phyloP scores from a whole-genome alignment of 2,888 invertebrate genomes.

The Chymomyza amoena region DNA sequence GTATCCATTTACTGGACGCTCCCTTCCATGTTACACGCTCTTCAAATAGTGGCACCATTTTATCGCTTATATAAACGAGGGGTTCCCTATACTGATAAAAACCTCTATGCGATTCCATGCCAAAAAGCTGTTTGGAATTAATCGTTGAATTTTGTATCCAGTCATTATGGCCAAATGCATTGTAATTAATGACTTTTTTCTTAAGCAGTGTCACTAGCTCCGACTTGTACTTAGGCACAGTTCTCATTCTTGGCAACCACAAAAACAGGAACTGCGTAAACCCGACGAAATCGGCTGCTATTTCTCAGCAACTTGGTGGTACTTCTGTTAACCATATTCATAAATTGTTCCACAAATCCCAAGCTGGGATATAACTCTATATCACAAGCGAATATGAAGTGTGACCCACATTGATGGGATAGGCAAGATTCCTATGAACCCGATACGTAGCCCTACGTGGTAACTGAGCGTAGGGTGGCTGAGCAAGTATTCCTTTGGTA shows the following conservation, averaged over 20 bases:
- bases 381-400: constrained; percentile 90
- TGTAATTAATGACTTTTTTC: constrained; percentile 48
- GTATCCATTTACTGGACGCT: constrained; percentile 80
- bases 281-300: constrained; percentile 28
- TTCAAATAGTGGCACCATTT: constrained; percentile 91
- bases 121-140: constrained; percentile 79
- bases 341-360: constrained; percentile 86
- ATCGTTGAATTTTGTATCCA: constrained; percentile 45
- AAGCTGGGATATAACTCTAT: constrained; percentile 93
- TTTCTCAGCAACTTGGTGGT: constrained; percentile 79
- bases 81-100: constrained; percentile 91
- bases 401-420: constrained; percentile 91
- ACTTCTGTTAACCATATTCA: constrained; percentile 88
- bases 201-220: constrained; percentile 51
- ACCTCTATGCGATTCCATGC: constrained; percentile 86
- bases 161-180: constrained; percentile 41
- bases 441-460: constrained; percentile 81
- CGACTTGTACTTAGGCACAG: constrained; percentile 57
- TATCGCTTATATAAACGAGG: constrained; percentile 93
- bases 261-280: constrained; percentile 66
- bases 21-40: constrained; percentile 96
- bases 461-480: constrained; percentile 53
- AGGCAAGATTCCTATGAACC: constrained; percentile 83
- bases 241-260: constrained; percentile 45
- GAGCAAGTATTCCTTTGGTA: constrained; percentile 1